Evolutionary conservation across 35 echinoderm and acorn worm species (phyloP), one percentile per base, ranked within the genome.

Genomic region (Chiridota heheva): DNA sequence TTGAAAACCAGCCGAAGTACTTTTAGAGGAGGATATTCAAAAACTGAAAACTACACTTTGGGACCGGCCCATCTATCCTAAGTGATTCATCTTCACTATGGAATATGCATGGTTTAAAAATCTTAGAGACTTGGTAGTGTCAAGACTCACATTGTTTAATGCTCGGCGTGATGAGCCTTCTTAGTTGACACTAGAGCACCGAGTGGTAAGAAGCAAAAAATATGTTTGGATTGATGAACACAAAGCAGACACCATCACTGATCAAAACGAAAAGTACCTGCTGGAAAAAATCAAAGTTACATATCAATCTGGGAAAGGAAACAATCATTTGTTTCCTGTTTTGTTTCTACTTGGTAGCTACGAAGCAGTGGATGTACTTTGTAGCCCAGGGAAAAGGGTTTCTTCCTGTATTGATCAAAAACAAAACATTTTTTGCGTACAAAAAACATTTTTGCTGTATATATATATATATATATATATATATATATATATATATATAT

Each of bases 141-240:
- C 80, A 30, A 32, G 91, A 16, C 61, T 96, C 0, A 96, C 81
- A 22, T 20, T 95, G 8, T 95, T 80, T 56, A 95, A 95, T 72
- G 85, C 79, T 0, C 63, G 90, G 29, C 24, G 69, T 39, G 81
- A 86, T 15, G 86, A 96, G 36, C 86, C 91, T 0, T 40, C 46
- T 44, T 46, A 61, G 34, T 55, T 91, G 1, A 40, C 42, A 16
- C 43, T 89, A 5, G 49, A 73, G 69, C 70, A 87, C 17, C 90
- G n/a, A n/a, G n/a, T n/a, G n/a, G 91, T 81, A 43, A 80, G 33
- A 86, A 96, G 33, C 82, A 86, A 10, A 51, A 80, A 24, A 28
- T n/a, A 37, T 69, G 8, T 20, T 32, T 82, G 80, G 80, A 33
- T 82, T 33, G 62, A 82, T 68, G 39, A 69, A 28, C 60, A 81